These are phyloP conservation scores for Drosophila robusta DNA, from an alignment of 2,888 invertebrate species.

Conservation along the genomic window DNA sequence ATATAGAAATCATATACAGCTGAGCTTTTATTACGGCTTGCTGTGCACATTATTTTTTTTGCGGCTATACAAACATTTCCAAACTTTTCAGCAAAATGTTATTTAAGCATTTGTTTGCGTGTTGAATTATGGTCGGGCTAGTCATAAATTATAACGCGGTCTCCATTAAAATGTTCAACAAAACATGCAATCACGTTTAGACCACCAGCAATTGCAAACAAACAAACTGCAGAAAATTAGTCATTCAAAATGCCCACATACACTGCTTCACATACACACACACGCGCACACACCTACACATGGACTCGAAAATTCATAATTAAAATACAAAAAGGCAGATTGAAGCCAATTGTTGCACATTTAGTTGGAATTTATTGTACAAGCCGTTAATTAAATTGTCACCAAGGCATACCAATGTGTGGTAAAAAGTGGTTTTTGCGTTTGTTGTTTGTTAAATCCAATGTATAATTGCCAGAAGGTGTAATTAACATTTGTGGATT, in stretches of 20 bases:
- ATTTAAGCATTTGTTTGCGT: slow-evolving; percentile 72
- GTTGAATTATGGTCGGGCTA: slow-evolving; percentile 37
- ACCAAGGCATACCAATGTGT: slow-evolving; percentile 15
- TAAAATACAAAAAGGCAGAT: slow-evolving; percentile 47
- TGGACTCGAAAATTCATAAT: slow-evolving; percentile 35
- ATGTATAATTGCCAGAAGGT: slow-evolving; percentile 3
- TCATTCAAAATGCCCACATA: slow-evolving; percentile 14
- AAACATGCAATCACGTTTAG: slow-evolving; percentile 58
- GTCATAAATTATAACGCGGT: slow-evolving; percentile 52
- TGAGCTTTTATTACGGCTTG: slow-evolving; percentile 7
- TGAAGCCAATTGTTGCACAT: slow-evolving; percentile 61
- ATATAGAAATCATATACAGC: slow-evolving; percentile 26
- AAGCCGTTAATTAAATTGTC: slow-evolving; percentile 71
- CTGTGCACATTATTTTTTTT: slow-evolving; percentile 1
- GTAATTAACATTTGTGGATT: slow-evolving; percentile 16
- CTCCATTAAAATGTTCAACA: slow-evolving; percentile 62
- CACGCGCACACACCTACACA: background rate
- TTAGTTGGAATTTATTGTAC: slow-evolving; percentile 13
- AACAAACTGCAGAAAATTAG: slow-evolving; percentile 24
- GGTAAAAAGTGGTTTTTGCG: slow-evolving; percentile 7
- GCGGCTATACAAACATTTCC: slow-evolving; percentile 18
- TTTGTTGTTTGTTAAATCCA: slow-evolving; percentile 7
- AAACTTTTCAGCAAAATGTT: slow-evolving; percentile 46
- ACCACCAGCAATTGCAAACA: slow-evolving; percentile 8
- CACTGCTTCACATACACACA: no score